Evolutionary conservation across 35 echinoderm and acorn worm genomes (phyloP).

Genomic region (Eucidaris tribuloides): DNA sequence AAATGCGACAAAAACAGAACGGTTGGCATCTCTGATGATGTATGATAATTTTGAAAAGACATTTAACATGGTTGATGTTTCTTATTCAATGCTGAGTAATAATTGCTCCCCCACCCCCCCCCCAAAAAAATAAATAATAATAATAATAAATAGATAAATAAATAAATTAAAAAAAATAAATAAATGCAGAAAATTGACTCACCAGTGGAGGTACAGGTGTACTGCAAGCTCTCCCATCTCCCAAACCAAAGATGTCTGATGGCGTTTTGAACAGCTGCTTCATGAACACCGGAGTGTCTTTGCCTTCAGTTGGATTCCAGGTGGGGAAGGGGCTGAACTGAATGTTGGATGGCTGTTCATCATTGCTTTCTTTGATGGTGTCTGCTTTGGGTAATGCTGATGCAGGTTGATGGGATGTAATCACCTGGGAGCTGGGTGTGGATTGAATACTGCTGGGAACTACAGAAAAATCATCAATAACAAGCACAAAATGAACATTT

Average conservation of each 20-base stretch:
- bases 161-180: too few species aligned
- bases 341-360: neutral
- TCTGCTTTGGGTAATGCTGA: neutral
- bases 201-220: constrained; percentile 5
- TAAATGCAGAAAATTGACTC: too few species aligned
- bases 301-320: constrained; percentile 21
- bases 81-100: too few species aligned
- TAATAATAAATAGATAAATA: too few species aligned
- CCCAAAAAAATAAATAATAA: too few species aligned
- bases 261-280: constrained; percentile 70
- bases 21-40: too few species aligned
- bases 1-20: too few species aligned
- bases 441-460: constrained; percentile 17
- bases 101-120: too few species aligned
- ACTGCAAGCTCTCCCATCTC: neutral
- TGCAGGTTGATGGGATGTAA: neutral
- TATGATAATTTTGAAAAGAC: too few species aligned
- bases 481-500: neutral
- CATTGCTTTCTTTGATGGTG: too few species aligned
- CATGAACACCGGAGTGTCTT: constrained; percentile 38
- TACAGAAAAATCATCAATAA: too few species aligned
- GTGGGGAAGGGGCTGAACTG: constrained; percentile 21
- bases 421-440: neutral
- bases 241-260: neutral
- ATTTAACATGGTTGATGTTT: too few species aligned